phyloP scores from a whole-genome alignment of 2,797 vertebrate genomes.

The Heteromormyrus szaboi region DNA sequence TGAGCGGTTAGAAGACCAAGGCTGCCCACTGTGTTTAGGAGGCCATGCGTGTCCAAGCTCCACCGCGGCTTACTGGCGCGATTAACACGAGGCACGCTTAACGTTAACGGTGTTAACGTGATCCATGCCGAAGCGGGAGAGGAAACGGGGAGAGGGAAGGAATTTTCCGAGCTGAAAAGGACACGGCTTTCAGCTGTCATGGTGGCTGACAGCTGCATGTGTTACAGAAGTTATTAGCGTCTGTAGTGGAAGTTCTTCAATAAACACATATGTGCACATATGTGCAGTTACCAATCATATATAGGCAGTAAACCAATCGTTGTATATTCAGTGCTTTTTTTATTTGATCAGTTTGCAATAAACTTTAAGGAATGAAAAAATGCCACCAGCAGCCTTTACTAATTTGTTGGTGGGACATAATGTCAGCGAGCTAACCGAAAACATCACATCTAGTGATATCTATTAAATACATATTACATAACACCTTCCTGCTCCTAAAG shows the following conservation, averaged over 20 bases:
- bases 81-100: not conserved
- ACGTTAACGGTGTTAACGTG: not conserved
- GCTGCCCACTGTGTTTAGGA: constrained; percentile 12
- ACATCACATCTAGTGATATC: not conserved
- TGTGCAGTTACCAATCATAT: not conserved
- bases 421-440: not conserved
- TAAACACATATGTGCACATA: not conserved
- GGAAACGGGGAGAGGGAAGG: not conserved
- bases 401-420: not conserved
- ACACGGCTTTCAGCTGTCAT: not conserved
- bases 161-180: not conserved
- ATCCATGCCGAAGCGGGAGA: not conserved
- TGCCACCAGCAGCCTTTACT: not conserved
- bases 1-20: constrained; percentile 35
- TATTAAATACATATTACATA: not conserved
- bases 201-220: not conserved
- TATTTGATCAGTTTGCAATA: not conserved
- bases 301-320: not conserved
- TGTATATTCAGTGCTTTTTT: not conserved
- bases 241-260: not conserved
- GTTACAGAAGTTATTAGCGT: not conserved
- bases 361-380: not conserved
- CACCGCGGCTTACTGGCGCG: not conserved
- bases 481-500: not conserved
- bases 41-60: not conserved